Percentiles rank a stretch among this genome's conserved stretches.
Evolutionary conservation across 2,888 invertebrate genomes (phyloP).

Genomic region (Eucera pruinosa): DNA sequence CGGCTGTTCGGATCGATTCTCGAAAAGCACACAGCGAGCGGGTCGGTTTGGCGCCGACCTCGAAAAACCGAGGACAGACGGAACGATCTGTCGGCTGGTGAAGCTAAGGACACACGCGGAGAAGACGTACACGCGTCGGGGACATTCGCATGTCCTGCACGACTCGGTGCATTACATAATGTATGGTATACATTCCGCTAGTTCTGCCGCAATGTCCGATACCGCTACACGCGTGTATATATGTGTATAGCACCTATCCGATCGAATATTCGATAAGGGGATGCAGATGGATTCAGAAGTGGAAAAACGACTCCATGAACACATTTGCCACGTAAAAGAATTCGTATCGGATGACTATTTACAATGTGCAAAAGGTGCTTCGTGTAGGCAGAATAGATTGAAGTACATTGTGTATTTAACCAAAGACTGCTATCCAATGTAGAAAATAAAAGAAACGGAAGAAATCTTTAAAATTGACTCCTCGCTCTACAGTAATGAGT

Average conservation of each 20-base stretch:
- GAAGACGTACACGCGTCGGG: conserved; percentile 17
- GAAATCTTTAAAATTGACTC: no score
- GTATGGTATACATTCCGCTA: conserved; percentile 64
- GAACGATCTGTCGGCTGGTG: conserved; percentile 40
- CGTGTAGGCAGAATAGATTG: no score
- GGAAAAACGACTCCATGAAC: no score
- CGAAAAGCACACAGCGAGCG: conserved; percentile 13
- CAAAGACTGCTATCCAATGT: no score
- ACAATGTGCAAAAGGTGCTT: no score
- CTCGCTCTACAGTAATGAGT: no score
- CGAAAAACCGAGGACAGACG: conserved; percentile 32
- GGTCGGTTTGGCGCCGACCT: conserved; percentile 42
- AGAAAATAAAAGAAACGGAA: no score
- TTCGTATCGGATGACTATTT: not conserved
- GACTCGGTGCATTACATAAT: conserved; percentile 67
- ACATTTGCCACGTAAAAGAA: not conserved
- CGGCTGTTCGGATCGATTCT: conserved; percentile 30
- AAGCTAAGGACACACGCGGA: conserved; percentile 27
- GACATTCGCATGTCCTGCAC: conserved; percentile 59
- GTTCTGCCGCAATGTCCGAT: conserved; percentile 27
- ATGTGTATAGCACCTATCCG: conserved; percentile 30
- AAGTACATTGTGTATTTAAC: no score
- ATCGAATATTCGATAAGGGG: conserved; percentile 52
- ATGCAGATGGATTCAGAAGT: not conserved
- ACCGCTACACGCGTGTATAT: conserved; percentile 20